Evolutionary conservation across 2,888 invertebrate species (phyloP).

Genomic region (Pterostichus madidus): DNA sequence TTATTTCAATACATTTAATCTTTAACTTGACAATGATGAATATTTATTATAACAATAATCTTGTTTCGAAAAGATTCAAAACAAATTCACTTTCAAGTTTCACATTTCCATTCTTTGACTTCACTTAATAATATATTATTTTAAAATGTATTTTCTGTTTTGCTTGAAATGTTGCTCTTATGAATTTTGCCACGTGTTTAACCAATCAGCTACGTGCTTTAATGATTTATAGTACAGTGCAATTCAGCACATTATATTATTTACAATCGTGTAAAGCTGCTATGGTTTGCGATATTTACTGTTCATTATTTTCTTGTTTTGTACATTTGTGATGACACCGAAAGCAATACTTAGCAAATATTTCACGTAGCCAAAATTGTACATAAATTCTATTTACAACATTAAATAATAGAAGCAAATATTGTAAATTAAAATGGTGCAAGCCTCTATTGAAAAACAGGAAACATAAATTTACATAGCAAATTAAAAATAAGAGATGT

Average conservation of each 20-base stretch:
- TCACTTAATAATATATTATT: not conserved
- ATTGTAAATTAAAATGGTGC: conserved; percentile 47
- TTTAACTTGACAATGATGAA: too few species aligned
- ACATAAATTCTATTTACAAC: conserved; percentile 65
- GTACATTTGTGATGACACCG: conserved; percentile 44
- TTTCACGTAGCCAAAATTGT: conserved; percentile 60
- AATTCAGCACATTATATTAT: conserved; percentile 22
- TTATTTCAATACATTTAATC: too few species aligned
- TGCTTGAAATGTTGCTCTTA: not conserved
- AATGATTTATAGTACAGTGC: conserved; percentile 11
- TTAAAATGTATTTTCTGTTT: not conserved
- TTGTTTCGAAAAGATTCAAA: too few species aligned
- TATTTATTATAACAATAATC: too few species aligned
- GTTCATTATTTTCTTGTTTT: conserved; percentile 5
- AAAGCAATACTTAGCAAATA: conserved; percentile 62
- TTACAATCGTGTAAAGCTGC: conserved; percentile 18
- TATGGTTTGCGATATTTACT: conserved; percentile 18
- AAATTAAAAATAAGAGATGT: not conserved
- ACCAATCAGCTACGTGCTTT: conserved; percentile 27
- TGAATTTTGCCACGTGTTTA: conserved; percentile 16
- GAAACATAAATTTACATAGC: not conserved
- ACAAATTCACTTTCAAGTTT: too few species aligned
- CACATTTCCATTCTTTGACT: not conserved
- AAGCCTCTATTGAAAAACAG: conserved; percentile 57
- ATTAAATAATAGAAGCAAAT: conserved; percentile 63